A percentile compares a stretch with the other conserved stretches of the same genome.
Conservation (phyloP, 1,140 invertebrate species). For the Ladona fulva region DNA sequence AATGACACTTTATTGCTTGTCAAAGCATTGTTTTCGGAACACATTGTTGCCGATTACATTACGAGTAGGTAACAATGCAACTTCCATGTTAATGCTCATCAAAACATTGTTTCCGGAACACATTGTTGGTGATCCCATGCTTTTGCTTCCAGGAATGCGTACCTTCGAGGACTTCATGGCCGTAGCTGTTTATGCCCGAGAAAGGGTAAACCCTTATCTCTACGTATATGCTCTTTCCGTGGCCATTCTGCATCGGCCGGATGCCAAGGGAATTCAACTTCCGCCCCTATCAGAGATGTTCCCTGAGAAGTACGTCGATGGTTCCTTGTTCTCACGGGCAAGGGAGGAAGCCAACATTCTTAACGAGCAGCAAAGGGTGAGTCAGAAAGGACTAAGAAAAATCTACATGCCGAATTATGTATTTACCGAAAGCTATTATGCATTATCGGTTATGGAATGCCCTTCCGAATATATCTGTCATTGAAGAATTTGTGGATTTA, state of each 20-base stretch:
- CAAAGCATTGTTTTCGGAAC: too few relatives aligned
- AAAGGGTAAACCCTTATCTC: conserved; percentile 50
- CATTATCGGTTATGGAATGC: too few relatives aligned
- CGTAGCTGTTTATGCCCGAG: conserved; percentile 50
- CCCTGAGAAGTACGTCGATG: conserved; percentile 52
- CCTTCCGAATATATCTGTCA: not conserved
- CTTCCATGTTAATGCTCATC: too few relatives aligned
- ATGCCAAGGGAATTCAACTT: conserved; percentile 47
- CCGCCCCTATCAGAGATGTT: conserved; percentile 59
- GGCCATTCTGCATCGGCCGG: conserved; percentile 48
- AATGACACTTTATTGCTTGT: too few relatives aligned
- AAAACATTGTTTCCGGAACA: too few relatives aligned
- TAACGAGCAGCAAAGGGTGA: conserved; percentile 23
- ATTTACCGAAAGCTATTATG: too few relatives aligned
- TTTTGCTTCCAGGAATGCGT: conserved; percentile 26
- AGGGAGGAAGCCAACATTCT: conserved; percentile 45
- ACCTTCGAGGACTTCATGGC: conserved; percentile 46
- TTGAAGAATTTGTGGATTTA: not conserved
- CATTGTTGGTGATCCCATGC: too few relatives aligned
- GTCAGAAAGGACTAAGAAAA: too few relatives aligned
- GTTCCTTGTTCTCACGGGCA: conserved; percentile 47
- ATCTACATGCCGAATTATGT: too few relatives aligned
- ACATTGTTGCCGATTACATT: too few relatives aligned
- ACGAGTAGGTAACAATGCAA: too few relatives aligned
- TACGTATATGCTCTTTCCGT: conserved; percentile 53